Base-by-base conservation (phyloP, 2,797 vertebrate species). In the Galagoides demidoff region DNA sequence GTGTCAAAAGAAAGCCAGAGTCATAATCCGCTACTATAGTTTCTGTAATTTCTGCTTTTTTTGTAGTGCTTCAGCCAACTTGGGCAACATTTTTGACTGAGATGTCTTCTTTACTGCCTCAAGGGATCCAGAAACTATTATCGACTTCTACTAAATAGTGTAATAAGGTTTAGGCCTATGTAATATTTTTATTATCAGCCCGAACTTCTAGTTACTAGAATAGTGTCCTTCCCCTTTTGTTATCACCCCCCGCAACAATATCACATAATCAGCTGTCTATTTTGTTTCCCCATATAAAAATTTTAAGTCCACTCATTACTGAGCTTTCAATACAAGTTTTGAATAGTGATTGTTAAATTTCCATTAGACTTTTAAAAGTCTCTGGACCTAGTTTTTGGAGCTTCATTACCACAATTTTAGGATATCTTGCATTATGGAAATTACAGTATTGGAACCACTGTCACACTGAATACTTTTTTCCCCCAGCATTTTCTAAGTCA, bases 131-230 rank as follows among this genome's bases (percentile, higher is more conserved):
- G 29, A 86, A 81, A 5, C 2, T n/a, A 66, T 43, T 82, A 78
- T 90, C 25, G 94, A 55, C 66, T 94, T 89, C 78, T 83, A 31
- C 39, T 91, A 70, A 85, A 76, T 78, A 89, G 71, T 68, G 3
- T 66, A 45, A 64, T 29, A 87, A 89, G 16, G 4, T 68, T 61
- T 25, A 89, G 29, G 66, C 8, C 31, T 89, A 64, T 45, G 31
- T 39, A 78, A 2, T 49, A 37, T 68, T 77, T 94, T 88, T 64
- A 92, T 57, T 52, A 73, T 31, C 29, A 17, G 9, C 20, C 25
- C 86, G 34, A 78, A 74, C 29, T 66, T 95, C 74, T 61, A 77
- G 12, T 29, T 66, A 11, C 63, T 90, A 61, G 61, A 73, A 61
- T 73, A 57, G 3, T 43, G 1, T 78, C 31, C 49, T 85, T 84